Evolutionary conservation across 2,797 vertebrate species (phyloP), one percentile per base, ranked within the genome.

Genomic region (Helostoma temminkii): DNA sequence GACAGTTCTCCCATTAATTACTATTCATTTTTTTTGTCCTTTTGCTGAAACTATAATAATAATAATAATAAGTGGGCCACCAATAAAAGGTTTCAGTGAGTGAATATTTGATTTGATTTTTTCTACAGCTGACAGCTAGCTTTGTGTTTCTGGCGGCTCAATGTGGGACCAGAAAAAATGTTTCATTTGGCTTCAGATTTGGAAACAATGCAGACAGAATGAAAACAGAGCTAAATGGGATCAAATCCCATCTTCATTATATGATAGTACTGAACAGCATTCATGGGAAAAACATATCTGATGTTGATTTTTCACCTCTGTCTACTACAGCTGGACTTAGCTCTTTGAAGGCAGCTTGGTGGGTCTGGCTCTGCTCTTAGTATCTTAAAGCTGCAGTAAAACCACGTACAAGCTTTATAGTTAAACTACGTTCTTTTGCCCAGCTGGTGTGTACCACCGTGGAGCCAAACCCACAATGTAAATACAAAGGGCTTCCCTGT

Each of bases 111-210:
- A n/a, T n/a, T n/a, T n/a, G n/a, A n/a, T n/a, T 67, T 65, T 49
- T 65, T 81, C 79, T 48, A 67, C 73, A 69, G 89, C 80, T 79
- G 71, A 90, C 78, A 82, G 50, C 69, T 74, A 74, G 79, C 58
- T 46, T 63, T 73, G 65, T 32, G 12, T 73, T 82, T 78, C 74
- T 91, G 89, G 88, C 75, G 6, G 69, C 66, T 80, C 65, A 65
- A 84, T 78, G 65, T 58, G 16, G 66, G 81, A 87, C 75, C 81
- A 72, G 71, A 85, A 66, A 82, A 76, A 73, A 54, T 84, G 87
- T 91, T 93, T 92, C 62, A 78, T 83, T 93, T 93, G 92, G 93
- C 92, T 70, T 34, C 45, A 3, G 43, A 49, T 63, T 85, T 89
- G 88, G 91, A 94, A 92, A 92, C 82, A 90, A 82, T 77, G 66